phyloP scores from a whole-genome alignment of 2,113 vertebrate genomes.

The Hydrolagus affinis region DNA sequence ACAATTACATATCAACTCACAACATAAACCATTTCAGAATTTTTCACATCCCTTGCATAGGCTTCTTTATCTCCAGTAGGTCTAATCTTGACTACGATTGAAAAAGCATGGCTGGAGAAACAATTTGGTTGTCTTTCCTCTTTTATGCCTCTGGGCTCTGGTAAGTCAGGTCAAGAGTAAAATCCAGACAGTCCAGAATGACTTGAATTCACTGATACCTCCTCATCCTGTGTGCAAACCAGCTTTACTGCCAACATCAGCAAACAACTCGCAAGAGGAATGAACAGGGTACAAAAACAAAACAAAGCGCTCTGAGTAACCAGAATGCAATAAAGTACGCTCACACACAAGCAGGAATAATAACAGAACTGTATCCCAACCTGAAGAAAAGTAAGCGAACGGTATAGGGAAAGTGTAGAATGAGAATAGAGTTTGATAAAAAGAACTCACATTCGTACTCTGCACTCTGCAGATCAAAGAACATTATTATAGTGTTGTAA shows the following conservation, averaged over 20 bases:
- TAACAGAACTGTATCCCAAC: too few species aligned
- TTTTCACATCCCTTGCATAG: background rate
- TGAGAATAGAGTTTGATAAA: too few species aligned
- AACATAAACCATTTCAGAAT: background rate
- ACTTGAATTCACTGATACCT: background rate
- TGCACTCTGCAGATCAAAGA: too few species aligned
- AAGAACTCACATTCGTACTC: too few species aligned
- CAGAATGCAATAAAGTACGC: background rate
- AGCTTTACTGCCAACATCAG: background rate
- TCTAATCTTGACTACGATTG: background rate
- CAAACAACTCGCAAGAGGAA: too few species aligned
- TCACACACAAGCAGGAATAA: background rate
- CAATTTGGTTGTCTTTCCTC: background rate
- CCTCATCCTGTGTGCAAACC: background rate
- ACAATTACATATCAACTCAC: background rate
- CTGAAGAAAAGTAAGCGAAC: too few species aligned
- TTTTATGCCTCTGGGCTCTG: background rate
- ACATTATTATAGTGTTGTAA: too few species aligned
- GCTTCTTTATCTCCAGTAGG: background rate
- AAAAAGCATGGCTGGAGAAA: background rate
- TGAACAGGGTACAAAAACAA: background rate
- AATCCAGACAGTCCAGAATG: conserved; percentile 5
- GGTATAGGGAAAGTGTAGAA: too few species aligned
- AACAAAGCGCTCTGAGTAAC: background rate
- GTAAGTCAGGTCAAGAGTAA: background rate